These are phyloP conservation scores for Brachionus plicatilis DNA, from an alignment of 1,140 invertebrate genomes.

Conservation along the genomic window DNA sequence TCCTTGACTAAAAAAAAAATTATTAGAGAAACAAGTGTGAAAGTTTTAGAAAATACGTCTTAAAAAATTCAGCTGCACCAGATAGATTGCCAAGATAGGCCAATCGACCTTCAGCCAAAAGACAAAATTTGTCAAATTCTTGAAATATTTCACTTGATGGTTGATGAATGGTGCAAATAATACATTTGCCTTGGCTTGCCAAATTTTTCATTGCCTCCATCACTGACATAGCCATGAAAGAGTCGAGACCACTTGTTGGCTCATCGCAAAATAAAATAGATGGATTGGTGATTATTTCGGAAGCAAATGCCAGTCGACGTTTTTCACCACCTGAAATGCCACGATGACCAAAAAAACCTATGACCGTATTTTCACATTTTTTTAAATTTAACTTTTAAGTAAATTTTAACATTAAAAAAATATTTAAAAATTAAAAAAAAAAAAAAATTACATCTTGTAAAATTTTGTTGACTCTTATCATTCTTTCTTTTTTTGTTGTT, in stretches of 20 bases:
- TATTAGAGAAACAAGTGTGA: too few relatives aligned
- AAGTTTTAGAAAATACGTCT: background rate
- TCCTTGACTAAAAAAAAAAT: slow-evolving; percentile 55
- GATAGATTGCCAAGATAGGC: slow-evolving; percentile 44
- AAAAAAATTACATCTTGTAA: slow-evolving; percentile 63
- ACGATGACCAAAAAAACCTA: slow-evolving; percentile 59
- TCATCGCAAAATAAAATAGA: slow-evolving; percentile 93
- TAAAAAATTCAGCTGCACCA: background rate
- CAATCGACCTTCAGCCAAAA: slow-evolving; percentile 30
- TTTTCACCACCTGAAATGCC: slow-evolving; percentile 91
- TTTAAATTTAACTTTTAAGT: slow-evolving; percentile 3
- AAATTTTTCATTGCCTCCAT: slow-evolving; percentile 65
- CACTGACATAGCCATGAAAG: slow-evolving; percentile 85
- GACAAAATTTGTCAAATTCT: slow-evolving; percentile 68
- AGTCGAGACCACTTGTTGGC: slow-evolving; percentile 60
- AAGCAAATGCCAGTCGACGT: slow-evolving; percentile 86
- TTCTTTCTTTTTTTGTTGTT: slow-evolving; percentile 69
- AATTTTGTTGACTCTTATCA: slow-evolving; percentile 78
- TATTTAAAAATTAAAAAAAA: background rate
- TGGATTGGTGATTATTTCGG: slow-evolving; percentile 84
- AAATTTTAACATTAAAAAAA: background rate
- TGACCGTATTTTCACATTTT: slow-evolving; percentile 35
- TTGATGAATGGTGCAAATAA: slow-evolving; percentile 90
- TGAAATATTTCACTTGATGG: slow-evolving; percentile 86
- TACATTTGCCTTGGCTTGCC: slow-evolving; percentile 77